These are phyloP conservation scores for Brenthis daphne DNA, from an alignment of 2,888 invertebrate genomes.

Conservation along the genomic window DNA sequence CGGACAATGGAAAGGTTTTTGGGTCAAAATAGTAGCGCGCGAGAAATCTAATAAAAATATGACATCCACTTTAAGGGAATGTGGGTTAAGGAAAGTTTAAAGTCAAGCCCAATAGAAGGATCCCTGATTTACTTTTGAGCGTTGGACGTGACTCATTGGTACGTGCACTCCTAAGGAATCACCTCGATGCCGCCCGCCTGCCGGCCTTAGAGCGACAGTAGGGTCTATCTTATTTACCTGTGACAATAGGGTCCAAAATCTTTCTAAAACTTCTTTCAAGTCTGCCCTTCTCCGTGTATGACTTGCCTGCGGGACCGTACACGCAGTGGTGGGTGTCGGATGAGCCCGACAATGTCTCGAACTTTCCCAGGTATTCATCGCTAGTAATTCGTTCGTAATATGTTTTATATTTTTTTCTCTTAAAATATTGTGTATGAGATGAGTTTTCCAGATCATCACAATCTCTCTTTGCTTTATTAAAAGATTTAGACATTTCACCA, in stretches of 20 bases:
- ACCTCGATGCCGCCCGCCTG: too few relatives aligned
- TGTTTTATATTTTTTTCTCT: constrained; percentile 44
- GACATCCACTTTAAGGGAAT: constrained; percentile 54
- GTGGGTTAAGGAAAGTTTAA: constrained; percentile 64
- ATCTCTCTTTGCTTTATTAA: constrained; percentile 45
- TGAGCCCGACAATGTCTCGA: constrained; percentile 59
- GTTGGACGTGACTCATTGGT: neutral
- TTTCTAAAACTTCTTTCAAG: constrained; percentile 53
- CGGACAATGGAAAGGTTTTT: constrained; percentile 40
- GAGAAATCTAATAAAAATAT: constrained; percentile 50
- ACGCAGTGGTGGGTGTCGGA: constrained; percentile 57
- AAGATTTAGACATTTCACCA: constrained; percentile 4
- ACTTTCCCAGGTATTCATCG: constrained; percentile 51
- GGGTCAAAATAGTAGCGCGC: constrained; percentile 49
- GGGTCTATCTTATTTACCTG: constrained; percentile 9
- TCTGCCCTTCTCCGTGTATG: constrained; percentile 53
- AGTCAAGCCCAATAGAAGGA: constrained; percentile 54
- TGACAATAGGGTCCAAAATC: constrained; percentile 52
- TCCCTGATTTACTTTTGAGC: constrained; percentile 42
- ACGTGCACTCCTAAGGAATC: too few relatives aligned
- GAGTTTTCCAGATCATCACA: constrained; percentile 48
- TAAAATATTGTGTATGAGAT: constrained; percentile 61
- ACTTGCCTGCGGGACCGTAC: constrained; percentile 55
- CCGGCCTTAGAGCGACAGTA: too few relatives aligned
- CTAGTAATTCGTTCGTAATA: constrained; percentile 50